These are phyloP conservation scores for Lithophane ornitopus DNA, from an alignment of 2,888 invertebrate genomes.

Conservation along the genomic window DNA sequence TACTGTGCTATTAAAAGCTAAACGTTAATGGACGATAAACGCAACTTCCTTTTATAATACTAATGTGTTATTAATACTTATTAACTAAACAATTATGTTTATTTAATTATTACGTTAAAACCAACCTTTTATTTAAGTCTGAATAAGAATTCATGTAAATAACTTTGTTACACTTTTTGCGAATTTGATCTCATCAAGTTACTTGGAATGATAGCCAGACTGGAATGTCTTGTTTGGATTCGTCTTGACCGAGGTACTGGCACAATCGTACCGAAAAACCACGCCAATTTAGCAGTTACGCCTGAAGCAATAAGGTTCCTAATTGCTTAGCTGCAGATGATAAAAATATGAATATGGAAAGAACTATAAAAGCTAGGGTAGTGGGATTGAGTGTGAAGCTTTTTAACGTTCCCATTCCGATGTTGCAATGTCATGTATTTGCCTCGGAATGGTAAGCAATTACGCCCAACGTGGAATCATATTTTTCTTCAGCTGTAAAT, in stretches of 20 bases:
- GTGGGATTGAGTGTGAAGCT: conserved; percentile 62
- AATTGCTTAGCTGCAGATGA: conserved; percentile 19
- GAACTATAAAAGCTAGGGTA: conserved; percentile 42
- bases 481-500: conserved; percentile 55
- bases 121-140: conserved; percentile 13
- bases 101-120: conserved; percentile 24
- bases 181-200: conserved; percentile 63
- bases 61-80: background rate
- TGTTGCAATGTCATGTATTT: conserved; percentile 54
- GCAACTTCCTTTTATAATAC: background rate
- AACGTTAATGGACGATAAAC: conserved; percentile 1
- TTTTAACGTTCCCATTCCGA: conserved; percentile 57
- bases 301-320: conserved; percentile 12
- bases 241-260: conserved; percentile 33
- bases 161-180: conserved; percentile 60
- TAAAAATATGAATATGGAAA: conserved; percentile 58
- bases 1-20: conserved; percentile 6
- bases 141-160: conserved; percentile 40
- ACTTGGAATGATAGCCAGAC: conserved; percentile 58
- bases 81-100: background rate
- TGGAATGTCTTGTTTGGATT: conserved; percentile 63
- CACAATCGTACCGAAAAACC: conserved; percentile 20
- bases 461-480: conserved; percentile 60
- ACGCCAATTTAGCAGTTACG: conserved; percentile 15
- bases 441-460: conserved; percentile 56